Base-by-base conservation (phyloP, 2,888 invertebrate genomes). In the Lysandra coridon region DNA sequence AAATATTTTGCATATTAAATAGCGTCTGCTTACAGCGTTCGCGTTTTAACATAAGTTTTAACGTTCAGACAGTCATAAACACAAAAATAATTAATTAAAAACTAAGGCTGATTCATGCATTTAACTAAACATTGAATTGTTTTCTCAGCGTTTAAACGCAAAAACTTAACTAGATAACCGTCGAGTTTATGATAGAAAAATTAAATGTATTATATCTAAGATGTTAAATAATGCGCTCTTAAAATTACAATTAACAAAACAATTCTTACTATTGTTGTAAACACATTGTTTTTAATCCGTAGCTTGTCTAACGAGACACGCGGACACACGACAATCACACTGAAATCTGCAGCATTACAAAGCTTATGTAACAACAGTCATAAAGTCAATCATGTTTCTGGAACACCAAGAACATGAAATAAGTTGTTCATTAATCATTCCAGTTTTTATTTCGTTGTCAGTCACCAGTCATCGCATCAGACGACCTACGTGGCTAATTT, bases 401-500 rank as follows among this genome's bases (percentile, higher is more conserved):
- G 30, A 30, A 64, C 64, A 30, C 64, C 7, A 12, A 33, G 33
- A 69, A 10, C 5, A 14, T 69, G 4, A 37, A 69, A 62, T 62
- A 7, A 69, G 69, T 23, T 57, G n/a, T 10, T 17, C n/a, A 62
- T 40, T 62, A 62, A 62, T 64, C 7, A 40, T 33, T 17, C n/a
- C 62, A 62, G n/a, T 57, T 37, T 64, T 10, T 40, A 44, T 64
- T 64, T 64, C 17, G n/a, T 4, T 62, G 83, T 84, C 83, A 82
- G 81, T 82, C 80, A 82, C 80, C 81, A 82, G 79, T 78, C 62
- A 80, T 62, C 79, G 37, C 69, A 37, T 37, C 69, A 17, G 74
- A 78, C 87, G 79, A 83, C 92, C 92, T 86, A 92, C 91, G 85
- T 88, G 86, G 53, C 82, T 85, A 83, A 85, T 92, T 89, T 84